These are phyloP conservation scores for Dasypus novemcinctus DNA, from an alignment of 2,113 vertebrate species.

Conservation along the genomic window DNA sequence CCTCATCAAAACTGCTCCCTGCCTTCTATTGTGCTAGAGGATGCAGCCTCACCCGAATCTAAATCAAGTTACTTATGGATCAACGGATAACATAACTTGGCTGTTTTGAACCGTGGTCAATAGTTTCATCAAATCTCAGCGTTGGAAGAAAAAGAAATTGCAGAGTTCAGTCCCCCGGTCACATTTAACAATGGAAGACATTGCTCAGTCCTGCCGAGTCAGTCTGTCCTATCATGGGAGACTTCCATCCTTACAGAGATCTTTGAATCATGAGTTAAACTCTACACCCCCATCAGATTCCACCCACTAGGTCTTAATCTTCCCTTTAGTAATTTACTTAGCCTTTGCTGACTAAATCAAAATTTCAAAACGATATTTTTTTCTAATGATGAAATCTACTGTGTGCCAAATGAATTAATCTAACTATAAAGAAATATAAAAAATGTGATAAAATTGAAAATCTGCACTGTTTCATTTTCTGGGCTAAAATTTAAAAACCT, in stretches of 20 bases:
- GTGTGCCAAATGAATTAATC: background rate
- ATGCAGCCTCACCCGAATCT: background rate
- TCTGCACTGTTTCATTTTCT: background rate
- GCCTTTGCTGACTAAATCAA: background rate
- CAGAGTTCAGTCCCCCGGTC: background rate
- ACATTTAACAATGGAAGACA: background rate
- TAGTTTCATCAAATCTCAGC: background rate
- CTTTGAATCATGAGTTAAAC: background rate
- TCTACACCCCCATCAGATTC: background rate
- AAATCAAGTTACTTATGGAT: background rate
- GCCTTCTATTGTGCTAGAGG: background rate
- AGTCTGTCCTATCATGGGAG: too few relatives aligned
- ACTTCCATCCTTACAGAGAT: background rate
- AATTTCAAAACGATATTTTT: background rate
- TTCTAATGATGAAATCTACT: background rate
- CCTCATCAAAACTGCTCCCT: background rate
- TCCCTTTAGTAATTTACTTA: background rate
- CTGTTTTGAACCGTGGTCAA: background rate
- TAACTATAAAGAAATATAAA: background rate
- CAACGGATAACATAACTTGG: background rate
- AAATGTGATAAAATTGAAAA: background rate
- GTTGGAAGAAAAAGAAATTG: background rate
- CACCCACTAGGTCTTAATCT: background rate
- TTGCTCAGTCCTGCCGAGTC: background rate
- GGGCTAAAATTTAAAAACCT: background rate